Conservation (phyloP, 1,140 invertebrate species). For the Caenorhabditis tropicalis region DNA sequence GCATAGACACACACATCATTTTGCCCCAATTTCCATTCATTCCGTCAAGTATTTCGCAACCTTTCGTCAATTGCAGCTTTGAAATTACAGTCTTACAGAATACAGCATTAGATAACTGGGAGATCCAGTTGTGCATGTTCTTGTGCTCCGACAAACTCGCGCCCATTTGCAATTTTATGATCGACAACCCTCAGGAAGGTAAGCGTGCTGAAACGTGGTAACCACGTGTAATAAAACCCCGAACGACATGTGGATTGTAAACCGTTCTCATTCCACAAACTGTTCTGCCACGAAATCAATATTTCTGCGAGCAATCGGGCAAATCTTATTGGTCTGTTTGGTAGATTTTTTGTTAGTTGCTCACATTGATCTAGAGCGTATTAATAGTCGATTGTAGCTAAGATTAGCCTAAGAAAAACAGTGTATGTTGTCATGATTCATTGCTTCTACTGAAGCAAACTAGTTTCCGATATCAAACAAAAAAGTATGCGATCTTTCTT, state of each 20-base stretch:
- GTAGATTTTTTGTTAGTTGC: too few species aligned
- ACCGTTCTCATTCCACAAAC: too few species aligned
- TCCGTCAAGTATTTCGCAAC: constrained; percentile 37
- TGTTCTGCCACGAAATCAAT: too few species aligned
- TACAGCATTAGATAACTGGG: constrained; percentile 36
- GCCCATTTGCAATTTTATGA: constrained; percentile 61
- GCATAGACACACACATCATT: constrained; percentile 41
- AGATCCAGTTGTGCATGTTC: constrained; percentile 51
- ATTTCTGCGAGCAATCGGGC: too few species aligned
- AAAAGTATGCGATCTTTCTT: too few species aligned
- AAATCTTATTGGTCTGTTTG: too few species aligned
- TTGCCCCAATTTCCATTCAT: constrained; percentile 34
- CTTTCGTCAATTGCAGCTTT: neutral
- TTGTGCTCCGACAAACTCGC: constrained; percentile 47
- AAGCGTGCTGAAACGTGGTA: constrained; percentile 44
- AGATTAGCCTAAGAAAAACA: too few species aligned
- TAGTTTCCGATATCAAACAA: too few species aligned
- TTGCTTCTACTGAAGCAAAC: too few species aligned
- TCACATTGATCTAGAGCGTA: too few species aligned
- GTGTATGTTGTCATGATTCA: too few species aligned
- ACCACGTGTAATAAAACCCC: neutral
- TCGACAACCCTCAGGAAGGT: constrained; percentile 69
- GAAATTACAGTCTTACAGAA: neutral
- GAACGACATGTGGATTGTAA: neutral
- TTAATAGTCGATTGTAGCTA: too few species aligned